Conservation (phyloP, 2,888 invertebrate species). For the Drosophila neoperkinsi region DNA sequence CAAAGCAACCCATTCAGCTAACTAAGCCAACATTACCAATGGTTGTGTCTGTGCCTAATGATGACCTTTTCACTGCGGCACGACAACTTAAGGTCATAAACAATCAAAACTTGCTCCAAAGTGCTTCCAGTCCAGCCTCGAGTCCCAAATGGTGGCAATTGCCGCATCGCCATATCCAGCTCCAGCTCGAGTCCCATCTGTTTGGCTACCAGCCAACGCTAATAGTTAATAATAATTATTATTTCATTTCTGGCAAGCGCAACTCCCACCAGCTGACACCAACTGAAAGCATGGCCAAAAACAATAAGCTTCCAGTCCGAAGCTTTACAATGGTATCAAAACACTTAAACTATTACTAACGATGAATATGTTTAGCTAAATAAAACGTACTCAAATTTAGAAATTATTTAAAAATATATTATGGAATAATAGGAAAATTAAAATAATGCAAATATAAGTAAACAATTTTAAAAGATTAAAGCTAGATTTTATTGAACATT, state of each 20-base stretch:
- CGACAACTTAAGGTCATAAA: constrained; percentile 83
- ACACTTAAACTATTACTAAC: neutral
- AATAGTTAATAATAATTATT: constrained; percentile 83
- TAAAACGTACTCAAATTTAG: neutral
- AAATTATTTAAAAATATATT: neutral
- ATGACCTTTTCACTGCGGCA: constrained; percentile 83
- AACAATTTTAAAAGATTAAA: neutral
- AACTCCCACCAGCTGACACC: constrained; percentile 82
- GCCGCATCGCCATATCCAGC: constrained; percentile 48
- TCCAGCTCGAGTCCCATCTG: constrained; percentile 30
- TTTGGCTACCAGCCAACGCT: constrained; percentile 70
- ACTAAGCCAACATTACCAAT: constrained; percentile 55
- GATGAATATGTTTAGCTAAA: neutral
- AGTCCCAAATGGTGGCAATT: constrained; percentile 67
- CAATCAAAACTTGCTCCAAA: constrained; percentile 77
- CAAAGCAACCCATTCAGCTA: constrained; percentile 39
- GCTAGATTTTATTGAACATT: neutral
- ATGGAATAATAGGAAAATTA: neutral
- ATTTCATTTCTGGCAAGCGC: constrained; percentile 79
- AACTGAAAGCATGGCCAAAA: constrained; percentile 74
- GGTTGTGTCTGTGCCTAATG: constrained; percentile 63
- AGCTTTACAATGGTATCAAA: constrained; percentile 33
- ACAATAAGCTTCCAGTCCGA: constrained; percentile 64
- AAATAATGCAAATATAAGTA: neutral
- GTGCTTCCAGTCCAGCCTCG: constrained; percentile 12